Evolutionary conservation across 2,113 vertebrate species (phyloP).

Genomic region (Delphinapterus leucas): DNA sequence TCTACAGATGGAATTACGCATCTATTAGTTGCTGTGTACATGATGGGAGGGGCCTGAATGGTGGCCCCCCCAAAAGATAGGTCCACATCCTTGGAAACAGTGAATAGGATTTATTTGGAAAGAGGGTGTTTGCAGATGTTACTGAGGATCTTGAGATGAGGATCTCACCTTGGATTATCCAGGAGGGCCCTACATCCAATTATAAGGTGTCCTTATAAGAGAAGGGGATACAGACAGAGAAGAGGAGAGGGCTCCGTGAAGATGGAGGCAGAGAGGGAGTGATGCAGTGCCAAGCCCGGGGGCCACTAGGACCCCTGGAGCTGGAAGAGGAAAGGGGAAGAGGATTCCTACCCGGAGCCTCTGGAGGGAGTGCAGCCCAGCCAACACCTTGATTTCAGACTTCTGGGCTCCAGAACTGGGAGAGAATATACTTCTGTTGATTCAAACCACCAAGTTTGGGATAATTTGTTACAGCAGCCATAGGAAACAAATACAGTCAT

Average conservation of each 20-base stretch:
- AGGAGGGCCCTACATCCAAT: neutral
- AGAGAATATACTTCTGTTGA: neutral
- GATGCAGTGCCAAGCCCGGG: accelerated
- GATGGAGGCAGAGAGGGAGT: neutral
- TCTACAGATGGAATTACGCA: neutral
- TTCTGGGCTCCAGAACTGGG: neutral
- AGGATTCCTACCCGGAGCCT: neutral
- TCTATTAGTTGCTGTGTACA: too few species aligned
- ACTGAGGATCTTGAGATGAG: neutral
- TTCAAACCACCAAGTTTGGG: neutral
- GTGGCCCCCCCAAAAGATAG: accelerated
- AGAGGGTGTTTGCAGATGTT: neutral
- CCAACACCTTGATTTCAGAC: neutral
- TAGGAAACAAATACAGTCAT: neutral
- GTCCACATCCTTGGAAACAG: neutral
- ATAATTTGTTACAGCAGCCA: accelerated
- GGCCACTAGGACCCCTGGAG: neutral
- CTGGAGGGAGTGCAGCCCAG: neutral
- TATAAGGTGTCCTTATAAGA: neutral
- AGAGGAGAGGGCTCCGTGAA: neutral
- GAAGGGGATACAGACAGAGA: neutral
- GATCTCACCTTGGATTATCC: too few species aligned
- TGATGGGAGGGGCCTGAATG: neutral
- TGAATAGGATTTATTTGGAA: neutral
- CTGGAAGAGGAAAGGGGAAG: neutral